Evolutionary conservation across 2,888 invertebrate genomes (phyloP), one percentile per base, ranked within the genome.

Genomic region (Noctua janthina): DNA sequence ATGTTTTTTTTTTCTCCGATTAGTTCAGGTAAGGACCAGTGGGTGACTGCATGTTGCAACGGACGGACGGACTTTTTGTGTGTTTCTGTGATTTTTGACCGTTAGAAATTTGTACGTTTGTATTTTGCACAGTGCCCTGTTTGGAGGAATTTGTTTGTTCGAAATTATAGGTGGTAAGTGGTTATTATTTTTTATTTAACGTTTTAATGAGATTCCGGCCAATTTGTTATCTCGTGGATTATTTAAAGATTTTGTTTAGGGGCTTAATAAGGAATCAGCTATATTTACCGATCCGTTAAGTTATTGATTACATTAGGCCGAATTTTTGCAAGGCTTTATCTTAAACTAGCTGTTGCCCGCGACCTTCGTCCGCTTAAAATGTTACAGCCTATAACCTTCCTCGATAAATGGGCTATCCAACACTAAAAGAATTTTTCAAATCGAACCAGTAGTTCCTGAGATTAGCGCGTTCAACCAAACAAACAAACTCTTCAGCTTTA

Each of bases 11-110:
- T 94, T 94, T 92, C 88, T 88, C 88, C 91, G 92, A 94, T 95
- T 94, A 92, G 94, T 93, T 94, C 95, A 94, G 95, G 96, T 95
- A 95, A 87, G 90, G 89, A 82, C 90, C 93, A 95, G 94, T 95
- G 90, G 91, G 92, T 91, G 91, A 90, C 92, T 89, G 92, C 82
- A 88, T 90, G 90, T 92, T 88, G 91, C 86, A 86, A 89, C 91
- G 93, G 88, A 88, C 93, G 92, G 94, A 69, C 86, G 86, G 59
- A 73, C 66, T 73, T 88, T 76, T 91, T 89, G 91, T 92, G 87
- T 89, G 73, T 90, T 91, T 87, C 79, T 85, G 90, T 87, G 87
- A 79, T 73, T 82, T 82, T 90, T 35, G 76, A 83, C 78, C 67
- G 83, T 83, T 76, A 74, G 11, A 84, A 67, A 70, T 81, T 71